Evolutionary conservation across 35 echinoderm and acorn worm species (phyloP).

Genomic region (Anneissia japonica): DNA sequence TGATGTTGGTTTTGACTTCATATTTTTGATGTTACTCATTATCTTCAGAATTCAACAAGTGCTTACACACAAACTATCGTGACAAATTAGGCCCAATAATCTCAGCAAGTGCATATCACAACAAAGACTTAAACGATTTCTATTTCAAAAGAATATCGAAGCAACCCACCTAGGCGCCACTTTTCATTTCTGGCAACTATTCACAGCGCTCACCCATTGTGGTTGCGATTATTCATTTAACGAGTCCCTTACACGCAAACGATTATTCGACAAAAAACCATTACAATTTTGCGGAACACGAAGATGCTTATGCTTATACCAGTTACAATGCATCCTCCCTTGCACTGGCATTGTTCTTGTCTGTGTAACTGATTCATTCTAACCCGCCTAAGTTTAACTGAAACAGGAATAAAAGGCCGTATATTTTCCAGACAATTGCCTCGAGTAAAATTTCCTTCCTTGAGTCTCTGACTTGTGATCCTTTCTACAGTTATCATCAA

Average conservation of each 20-base stretch:
- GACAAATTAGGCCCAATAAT: background rate
- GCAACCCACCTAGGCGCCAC: background rate
- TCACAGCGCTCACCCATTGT: background rate
- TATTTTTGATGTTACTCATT: no score
- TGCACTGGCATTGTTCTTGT: background rate
- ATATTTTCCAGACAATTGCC: background rate
- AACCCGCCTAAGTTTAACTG: background rate
- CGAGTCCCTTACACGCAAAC: background rate
- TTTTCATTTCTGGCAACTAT: background rate
- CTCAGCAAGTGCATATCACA: background rate
- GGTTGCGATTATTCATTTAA: background rate
- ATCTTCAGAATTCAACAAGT: background rate
- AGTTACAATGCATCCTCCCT: background rate
- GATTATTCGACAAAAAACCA: background rate
- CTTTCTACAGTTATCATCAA: background rate
- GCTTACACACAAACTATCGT: background rate
- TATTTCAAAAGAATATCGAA: background rate
- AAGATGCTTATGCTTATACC: background rate
- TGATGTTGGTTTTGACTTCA: no score
- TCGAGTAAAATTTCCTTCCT: background rate
- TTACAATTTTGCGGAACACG: background rate
- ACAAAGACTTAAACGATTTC: background rate
- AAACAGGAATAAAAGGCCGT: no score
- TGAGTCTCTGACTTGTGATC: background rate
- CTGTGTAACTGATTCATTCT: background rate